Base-by-base conservation (phyloP, 2,888 invertebrate genomes). In the Myathropa florea region DNA sequence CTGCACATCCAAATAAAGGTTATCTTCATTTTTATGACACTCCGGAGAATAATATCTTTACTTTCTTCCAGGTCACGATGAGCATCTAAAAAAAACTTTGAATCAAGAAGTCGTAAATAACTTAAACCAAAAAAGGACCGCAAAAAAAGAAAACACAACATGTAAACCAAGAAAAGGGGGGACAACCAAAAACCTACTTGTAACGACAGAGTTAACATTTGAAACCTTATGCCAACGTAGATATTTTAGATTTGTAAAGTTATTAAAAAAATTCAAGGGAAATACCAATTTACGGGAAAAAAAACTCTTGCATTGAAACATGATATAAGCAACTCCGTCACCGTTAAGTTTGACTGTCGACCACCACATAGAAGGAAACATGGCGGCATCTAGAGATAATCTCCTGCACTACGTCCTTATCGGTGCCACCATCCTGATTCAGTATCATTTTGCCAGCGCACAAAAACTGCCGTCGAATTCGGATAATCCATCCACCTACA, bases 401-500 rank as follows among this genome's bases (percentile, higher is more conserved):
- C 61, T 28, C 0, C 57, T 53, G 77, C 55, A 64, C 72, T 77
- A 68, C 71, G 30, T 83, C 23, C 23, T 79, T 26, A 63, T 83
- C 30, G 61, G 33, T 1, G 26, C 83, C 2, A 53, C 39, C 10
- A 53, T 78, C 12, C n/a, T 85, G 10, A 83, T 46, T 30, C 71
- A 60, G 61, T 60, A 80, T 7, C 59, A 59, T 53, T 28, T 67
- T 10, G 83, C 24, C 23, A 77, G 68, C 72, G 70, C 73, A 88
- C 90, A 91, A 86, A 90, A 90, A 88, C 90, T 90, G 71, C 68
- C 67, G 70, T 89, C 89, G 71, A 91, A 89, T 76, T 90, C 90
- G 36, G 92, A 94, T 76, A 96, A 96, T 92, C 96, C 95, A 26
- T 94, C 94, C 14, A 95, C 95, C 89, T 98, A 96, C 93, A 97